These are phyloP conservation scores for Trachelipus rathkii DNA, from an alignment of 1,140 invertebrate species.

Conservation along the genomic window DNA sequence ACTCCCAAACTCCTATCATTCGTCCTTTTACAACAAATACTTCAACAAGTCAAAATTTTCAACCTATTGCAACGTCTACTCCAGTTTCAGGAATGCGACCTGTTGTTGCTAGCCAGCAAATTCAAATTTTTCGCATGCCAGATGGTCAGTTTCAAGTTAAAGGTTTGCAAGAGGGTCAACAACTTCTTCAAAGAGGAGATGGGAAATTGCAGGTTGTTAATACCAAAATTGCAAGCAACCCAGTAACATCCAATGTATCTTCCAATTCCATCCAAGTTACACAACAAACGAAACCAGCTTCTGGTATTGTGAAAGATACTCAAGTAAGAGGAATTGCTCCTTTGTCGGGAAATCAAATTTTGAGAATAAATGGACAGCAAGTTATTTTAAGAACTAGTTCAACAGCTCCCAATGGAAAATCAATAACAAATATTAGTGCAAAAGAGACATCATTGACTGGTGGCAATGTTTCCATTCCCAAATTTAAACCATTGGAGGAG, in stretches of 20 bases:
- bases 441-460: not conserved
- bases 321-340: slow-evolving; percentile 36
- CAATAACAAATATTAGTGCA: not conserved
- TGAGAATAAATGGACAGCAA: slow-evolving; percentile 43
- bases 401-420: not conserved
- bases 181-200: slow-evolving; percentile 85
- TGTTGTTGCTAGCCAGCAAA: slow-evolving; percentile 55
- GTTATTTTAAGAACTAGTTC: slow-evolving; percentile 24
- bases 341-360: slow-evolving; percentile 31
- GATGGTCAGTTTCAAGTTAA: slow-evolving; percentile 88
- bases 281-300: slow-evolving; percentile 40
- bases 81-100: slow-evolving; percentile 29
- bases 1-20: not conserved
- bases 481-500: not conserved
- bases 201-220: slow-evolving; percentile 85
- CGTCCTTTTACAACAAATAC: not conserved
- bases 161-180: slow-evolving; percentile 78
- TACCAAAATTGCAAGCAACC: slow-evolving; percentile 50
- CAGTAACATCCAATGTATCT: slow-evolving; percentile 47
- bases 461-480: not conserved
- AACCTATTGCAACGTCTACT: slow-evolving; percentile 24
- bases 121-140: slow-evolving; percentile 82
- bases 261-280: slow-evolving; percentile 35
- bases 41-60: slow-evolving; percentile 30
- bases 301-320: slow-evolving; percentile 29